Conservation (phyloP, 2,113 vertebrate genomes). For the Mormoops blainvillei region DNA sequence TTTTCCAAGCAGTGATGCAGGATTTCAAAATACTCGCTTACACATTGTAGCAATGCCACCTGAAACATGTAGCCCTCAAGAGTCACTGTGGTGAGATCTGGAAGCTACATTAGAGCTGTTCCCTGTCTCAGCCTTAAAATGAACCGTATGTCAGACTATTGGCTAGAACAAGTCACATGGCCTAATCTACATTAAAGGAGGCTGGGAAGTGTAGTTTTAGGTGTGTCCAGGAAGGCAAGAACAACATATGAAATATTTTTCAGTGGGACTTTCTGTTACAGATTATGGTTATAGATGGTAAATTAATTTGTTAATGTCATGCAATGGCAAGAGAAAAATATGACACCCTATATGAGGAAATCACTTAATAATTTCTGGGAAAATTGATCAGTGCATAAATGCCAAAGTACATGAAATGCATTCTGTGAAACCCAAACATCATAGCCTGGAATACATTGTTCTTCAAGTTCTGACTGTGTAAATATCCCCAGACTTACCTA, state of each 20-base stretch:
- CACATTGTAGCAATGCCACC: not conserved
- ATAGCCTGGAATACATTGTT: not conserved
- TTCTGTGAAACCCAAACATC: not conserved
- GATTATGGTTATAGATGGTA: not conserved
- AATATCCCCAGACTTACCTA: not conserved
- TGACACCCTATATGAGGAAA: not conserved
- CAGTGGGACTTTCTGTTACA: not conserved
- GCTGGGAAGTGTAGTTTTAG: not conserved
- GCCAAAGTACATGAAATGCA: not conserved
- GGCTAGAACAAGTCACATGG: not conserved
- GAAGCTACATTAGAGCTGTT: not conserved
- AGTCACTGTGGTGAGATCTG: not conserved
- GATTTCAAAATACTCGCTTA: not conserved
- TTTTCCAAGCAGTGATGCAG: not conserved
- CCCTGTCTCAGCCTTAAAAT: not conserved
- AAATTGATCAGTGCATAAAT: not conserved
- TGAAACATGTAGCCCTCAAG: not conserved
- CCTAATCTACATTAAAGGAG: not conserved
- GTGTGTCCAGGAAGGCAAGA: not conserved
- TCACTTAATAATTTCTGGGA: not conserved
- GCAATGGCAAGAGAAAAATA: not conserved
- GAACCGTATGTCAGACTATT: not conserved
- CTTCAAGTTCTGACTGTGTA: not conserved
- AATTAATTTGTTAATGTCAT: not conserved
- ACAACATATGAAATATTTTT: not conserved